Percentiles rank a stretch among this genome's conserved stretches.
These are phyloP conservation scores for Meteorus cinctellus DNA, from an alignment of 2,888 invertebrate genomes.

Conservation along the genomic window DNA sequence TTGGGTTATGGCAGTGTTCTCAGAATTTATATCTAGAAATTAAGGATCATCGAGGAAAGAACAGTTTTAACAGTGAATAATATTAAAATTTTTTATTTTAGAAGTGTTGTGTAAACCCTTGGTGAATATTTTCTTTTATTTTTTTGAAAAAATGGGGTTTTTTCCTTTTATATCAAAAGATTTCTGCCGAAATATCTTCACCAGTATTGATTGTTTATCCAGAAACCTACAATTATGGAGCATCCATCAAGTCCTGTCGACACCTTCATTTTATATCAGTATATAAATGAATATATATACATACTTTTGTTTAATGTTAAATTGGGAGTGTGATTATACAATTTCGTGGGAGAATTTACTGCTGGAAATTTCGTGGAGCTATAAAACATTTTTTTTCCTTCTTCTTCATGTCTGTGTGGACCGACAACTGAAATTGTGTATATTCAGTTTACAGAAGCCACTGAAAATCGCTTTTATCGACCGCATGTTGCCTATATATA, in stretches of 20 bases:
- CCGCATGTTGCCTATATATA: background rate
- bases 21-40: background rate
- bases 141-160: background rate
- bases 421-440: slow-evolving; percentile 25
- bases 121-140: background rate
- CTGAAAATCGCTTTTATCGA: slow-evolving; percentile 37
- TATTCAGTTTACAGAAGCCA: slow-evolving; percentile 50
- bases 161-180: background rate
- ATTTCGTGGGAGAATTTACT: background rate
- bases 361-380: slow-evolving; percentile 7
- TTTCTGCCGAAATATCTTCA: background rate
- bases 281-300: slow-evolving; percentile 9
- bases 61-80: background rate
- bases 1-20: background rate
- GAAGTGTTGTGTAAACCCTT: background rate
- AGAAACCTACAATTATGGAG: slow-evolving; percentile 53
- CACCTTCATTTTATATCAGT: slow-evolving; percentile 45
- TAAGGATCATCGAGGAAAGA: background rate
- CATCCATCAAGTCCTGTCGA: slow-evolving; percentile 56
- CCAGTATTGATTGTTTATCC: slow-evolving; percentile 48
- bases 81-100: background rate
- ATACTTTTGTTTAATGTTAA: slow-evolving; percentile 19
- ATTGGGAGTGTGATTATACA: background rate
- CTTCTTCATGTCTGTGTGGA: background rate
- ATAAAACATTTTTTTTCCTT: slow-evolving; percentile 6